Evolutionary conservation across 2,113 vertebrate genomes (phyloP), one percentile per base, ranked within the genome.

Genomic region (Bujurquina vittata): DNA sequence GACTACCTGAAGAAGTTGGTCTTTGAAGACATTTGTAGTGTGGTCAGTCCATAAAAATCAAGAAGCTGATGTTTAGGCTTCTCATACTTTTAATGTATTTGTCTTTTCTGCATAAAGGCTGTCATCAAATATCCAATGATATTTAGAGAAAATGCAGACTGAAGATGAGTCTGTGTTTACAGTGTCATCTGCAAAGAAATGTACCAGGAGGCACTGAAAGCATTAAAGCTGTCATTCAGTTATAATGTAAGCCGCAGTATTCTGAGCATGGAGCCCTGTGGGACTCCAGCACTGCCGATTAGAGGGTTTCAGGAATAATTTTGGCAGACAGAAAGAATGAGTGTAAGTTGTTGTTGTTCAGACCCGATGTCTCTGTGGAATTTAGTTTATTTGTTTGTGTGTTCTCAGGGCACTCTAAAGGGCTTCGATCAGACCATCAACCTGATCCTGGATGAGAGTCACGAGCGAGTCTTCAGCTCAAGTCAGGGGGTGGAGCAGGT

Each of bases 361-460:
- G 29, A 69, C 3, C 10, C 7, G 40, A 12, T 52, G 43, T 49
- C 10, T 4, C 10, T 10, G n/a, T 22, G n/a, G 54, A 56, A 9
- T 52, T 6, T 52, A 52, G 65, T 31, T 10, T 29, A 15, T 52
- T 52, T 52, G 7, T 77, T 79, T 62, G 46, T 29, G 23, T 75
- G 46, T 55, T n/a, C 81, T 43, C 74, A 99, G 98, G 98, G 98
- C 59, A 99, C 98, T 0, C 94, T 99, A 65, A 99, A 99, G 93
- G 98, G 98, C 83, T 99, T 99, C 91, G 98, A 99, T 94, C 98
- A 99, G 94, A 99, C 98, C 77, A 99, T 99, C 93, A 99, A 99
- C 93, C 95, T 99, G 91, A 99, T 99, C 91, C 95, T 99, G 93
- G 98, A 99, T 86, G 98, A 99, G 95, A 99, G 98, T 79, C 98